Base-by-base conservation (phyloP, 2,113 vertebrate genomes). In the Pseudorhombus dupliciocellatus region DNA sequence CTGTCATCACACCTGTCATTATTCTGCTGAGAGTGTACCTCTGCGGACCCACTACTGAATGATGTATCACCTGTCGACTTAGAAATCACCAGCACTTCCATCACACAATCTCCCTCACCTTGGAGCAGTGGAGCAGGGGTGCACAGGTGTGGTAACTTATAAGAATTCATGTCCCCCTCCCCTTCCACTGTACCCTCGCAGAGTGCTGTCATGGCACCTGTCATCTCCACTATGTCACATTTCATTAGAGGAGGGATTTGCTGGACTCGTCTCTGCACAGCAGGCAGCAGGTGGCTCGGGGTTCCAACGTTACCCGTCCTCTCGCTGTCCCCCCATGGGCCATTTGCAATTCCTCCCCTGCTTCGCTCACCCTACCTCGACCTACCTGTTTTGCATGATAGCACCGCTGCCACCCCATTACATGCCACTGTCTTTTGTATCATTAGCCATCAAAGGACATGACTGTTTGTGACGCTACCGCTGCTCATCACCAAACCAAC, bases 1-100 rank as follows among this genome's bases (percentile, higher is more conserved):
- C 78, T 88, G 83, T 84, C 80, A 81, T 84, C 79, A 85, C 78
- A 85, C 86, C 86, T 90, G 88, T 88, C 92, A 89, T 84, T 84
- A 85, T 84, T 84, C 81, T 82, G 82, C 80, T 90, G 90, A 89
- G 81, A 84, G 79, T 51, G 71, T 58, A 71, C 79, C 86, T 88
- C 83, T 12, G 70, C 1, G 81, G 88, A 80, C 64, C 42, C 31
- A 20, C 86, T 86, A 84, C 83, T 87, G 88, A 90, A 91, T 92
- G 92, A 92, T 93, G 89, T 87, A 93, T 92, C 88, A 77, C 90
- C 90, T 90, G 92, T 91, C 93, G 76, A 77, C 90, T 87, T 75
- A 84, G 74, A 89, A 88, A 84, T 85, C 89, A 86, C 84, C 73
- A 66, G 58, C 75, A 54, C 81, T 75, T 85, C 83, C 75, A 71